These are phyloP conservation scores for Marronus borbonicus DNA, from an alignment of 2,888 invertebrate genomes.

Conservation along the genomic window DNA sequence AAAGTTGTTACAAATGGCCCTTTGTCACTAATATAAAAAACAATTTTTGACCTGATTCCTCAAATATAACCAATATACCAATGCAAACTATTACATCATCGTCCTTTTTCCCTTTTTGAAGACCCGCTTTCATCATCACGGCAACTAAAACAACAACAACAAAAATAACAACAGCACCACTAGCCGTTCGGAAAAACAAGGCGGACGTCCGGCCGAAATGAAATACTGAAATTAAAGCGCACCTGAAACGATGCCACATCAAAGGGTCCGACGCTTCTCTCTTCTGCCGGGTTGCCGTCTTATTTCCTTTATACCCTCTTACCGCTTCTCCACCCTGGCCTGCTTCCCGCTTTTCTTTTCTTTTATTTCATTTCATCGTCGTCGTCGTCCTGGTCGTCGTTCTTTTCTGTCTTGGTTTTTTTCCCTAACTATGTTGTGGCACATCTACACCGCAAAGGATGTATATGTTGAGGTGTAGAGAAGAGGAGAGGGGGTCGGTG, in stretches of 20 bases:
- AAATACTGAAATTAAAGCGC: conserved; percentile 56
- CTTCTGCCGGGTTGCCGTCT: not conserved
- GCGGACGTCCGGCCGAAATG: conserved; percentile 44
- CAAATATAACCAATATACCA: no score
- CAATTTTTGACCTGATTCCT: no score
- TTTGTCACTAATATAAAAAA: no score
- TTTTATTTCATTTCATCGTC: conserved; percentile 15
- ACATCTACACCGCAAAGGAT: no score
- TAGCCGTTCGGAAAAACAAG: not conserved
- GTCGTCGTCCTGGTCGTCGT: not conserved
- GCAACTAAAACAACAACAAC: conserved; percentile 4
- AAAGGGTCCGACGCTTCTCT: conserved; percentile 53
- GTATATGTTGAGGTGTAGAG: not conserved
- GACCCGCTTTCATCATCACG: no score
- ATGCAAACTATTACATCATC: no score
- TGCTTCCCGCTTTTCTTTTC: conserved; percentile 27
- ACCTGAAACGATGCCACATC: conserved; percentile 59
- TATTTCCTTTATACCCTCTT: conserved; percentile 12
- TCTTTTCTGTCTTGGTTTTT: not conserved
- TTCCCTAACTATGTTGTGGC: not conserved
- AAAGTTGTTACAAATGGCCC: no score
- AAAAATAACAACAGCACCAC: not conserved
- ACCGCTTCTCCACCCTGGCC: not conserved
- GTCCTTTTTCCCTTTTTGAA: no score
- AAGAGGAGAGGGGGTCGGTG: not conserved